Evolutionary conservation across 1,140 invertebrate species (phyloP).

Genomic region (Tetragnatha versicolor): DNA sequence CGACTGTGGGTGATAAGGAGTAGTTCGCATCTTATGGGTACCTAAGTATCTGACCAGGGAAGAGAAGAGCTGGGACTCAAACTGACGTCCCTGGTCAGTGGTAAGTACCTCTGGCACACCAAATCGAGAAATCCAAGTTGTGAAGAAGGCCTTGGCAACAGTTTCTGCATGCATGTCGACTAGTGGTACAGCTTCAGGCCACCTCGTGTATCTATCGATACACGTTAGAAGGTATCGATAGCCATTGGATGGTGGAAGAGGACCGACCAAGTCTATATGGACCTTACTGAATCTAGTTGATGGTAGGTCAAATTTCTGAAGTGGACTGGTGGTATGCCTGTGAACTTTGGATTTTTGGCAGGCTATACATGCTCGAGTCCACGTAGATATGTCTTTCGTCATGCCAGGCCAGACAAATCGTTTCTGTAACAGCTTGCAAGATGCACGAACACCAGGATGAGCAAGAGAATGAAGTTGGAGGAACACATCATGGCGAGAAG

Average conservation of each 20-base stretch:
- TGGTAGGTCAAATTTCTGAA: constrained; percentile 52
- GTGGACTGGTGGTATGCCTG: constrained; percentile 43
- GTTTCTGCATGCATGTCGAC: constrained; percentile 59
- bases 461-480: constrained; percentile 58
- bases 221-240: constrained; percentile 61
- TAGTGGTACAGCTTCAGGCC: constrained; percentile 62
- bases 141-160: constrained; percentile 59
- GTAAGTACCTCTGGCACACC: constrained; percentile 60
- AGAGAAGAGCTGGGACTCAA: too few relatives aligned
- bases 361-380: constrained; percentile 49
- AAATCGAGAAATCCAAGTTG: constrained; percentile 62
- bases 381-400: constrained; percentile 56
- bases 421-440: constrained; percentile 60
- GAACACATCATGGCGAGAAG: too few relatives aligned
- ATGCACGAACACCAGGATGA: constrained; percentile 58
- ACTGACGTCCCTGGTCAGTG: constrained; percentile 64
- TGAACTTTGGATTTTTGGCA: constrained; percentile 59
- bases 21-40: too few relatives aligned
- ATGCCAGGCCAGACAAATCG: constrained; percentile 65
- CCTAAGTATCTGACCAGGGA: too few relatives aligned
- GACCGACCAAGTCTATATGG: constrained; percentile 59
- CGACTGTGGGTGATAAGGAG: too few relatives aligned
- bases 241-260: constrained; percentile 59
- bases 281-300: neutral
- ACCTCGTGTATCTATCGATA: constrained; percentile 64